Conservation (phyloP, 2,113 vertebrate species). For the Oryzias javanicus region DNA sequence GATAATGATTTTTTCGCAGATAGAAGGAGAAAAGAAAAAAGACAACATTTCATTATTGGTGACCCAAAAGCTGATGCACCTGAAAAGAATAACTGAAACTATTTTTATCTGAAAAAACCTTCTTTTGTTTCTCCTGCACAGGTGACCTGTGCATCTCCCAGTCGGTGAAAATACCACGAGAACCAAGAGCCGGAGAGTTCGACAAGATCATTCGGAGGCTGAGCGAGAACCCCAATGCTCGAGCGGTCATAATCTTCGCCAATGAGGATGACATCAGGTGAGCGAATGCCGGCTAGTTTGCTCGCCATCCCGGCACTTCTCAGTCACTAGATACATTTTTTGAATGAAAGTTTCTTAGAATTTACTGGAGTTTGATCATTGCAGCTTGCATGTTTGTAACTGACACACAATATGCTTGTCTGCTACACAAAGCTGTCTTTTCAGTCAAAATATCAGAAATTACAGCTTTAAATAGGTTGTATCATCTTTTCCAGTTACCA, state of each 20-base stretch:
- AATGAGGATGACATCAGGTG: constrained; percentile 96
- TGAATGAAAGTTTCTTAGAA: background rate
- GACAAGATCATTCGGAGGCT: constrained; percentile 92
- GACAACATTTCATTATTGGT: background rate
- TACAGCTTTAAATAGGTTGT: background rate
- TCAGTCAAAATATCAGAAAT: too few species aligned
- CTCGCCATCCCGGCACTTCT: background rate
- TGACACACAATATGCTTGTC: too few species aligned
- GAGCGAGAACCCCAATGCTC: constrained; percentile 88
- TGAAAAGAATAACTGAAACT: constrained; percentile 8
- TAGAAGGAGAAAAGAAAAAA: background rate
- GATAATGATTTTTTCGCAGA: constrained; percentile 18
- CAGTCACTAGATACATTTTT: background rate
- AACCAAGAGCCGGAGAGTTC: constrained; percentile 87
- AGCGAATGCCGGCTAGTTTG: constrained; percentile 19
- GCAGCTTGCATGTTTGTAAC: too few species aligned
- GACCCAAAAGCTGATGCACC: background rate
- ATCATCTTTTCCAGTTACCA: constrained; percentile 1
- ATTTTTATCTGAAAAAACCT: background rate
- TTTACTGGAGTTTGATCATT: too few species aligned
- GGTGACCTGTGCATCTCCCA: constrained; percentile 91
- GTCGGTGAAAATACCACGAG: constrained; percentile 92
- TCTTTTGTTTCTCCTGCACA: constrained; percentile 51
- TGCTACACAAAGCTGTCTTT: too few species aligned
- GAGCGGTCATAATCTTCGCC: constrained; percentile 90